Base-by-base conservation (phyloP, 2,113 vertebrate species). In the Oncorhynchus mykiss region DNA sequence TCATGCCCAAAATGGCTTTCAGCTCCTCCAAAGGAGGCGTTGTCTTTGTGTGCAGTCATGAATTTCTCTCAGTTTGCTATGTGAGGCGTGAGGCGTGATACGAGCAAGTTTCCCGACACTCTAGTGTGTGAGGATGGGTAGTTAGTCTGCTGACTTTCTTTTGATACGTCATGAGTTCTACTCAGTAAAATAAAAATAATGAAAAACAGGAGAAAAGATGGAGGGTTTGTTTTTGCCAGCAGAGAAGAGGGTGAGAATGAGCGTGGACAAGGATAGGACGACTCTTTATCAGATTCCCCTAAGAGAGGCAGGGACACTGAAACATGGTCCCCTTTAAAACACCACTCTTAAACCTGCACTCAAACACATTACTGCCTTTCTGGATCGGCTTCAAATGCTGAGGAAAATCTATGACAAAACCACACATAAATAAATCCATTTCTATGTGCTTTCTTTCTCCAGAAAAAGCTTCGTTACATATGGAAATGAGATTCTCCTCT, bases 401-500 rank as follows among this genome's bases (percentile, higher is more conserved):
- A 73, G 68, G 83, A 80, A 87, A 82, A 82, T 79, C 79, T 88
- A 22, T 80, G 76, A 88, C 88, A 86, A 85, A 90, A 87, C 80
- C 84, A 74, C 73, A 85, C 75, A 86, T 75, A 87, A 85, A 89
- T 84, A 91, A 86, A 89, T 84, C 80, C 66, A 79, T 84, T 78
- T 80, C 54, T 65, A 75, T 62, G 77, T 74, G 75, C 73, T 83
- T 81, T 86, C 77, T 75, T 79, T 75, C 77, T 75, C 75, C 79
- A 83, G 86, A 83, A 85, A 80, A 79, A 71, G 71, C 81, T 84
- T 91, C 60, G 80, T 93, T 91, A 86, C 78, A 80, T 76, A 93
- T 92, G 91, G 49, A 91, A 91, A 92, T 92, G 75, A 91, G 82
- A 86, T 86, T 85, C 86, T 82, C 78, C 85, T 81, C 81, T 81